Percentiles rank a stretch among this genome's conserved stretches.
Conservation (phyloP, 64 coral and sea anemone species). For the Montipora cactus region DNA sequence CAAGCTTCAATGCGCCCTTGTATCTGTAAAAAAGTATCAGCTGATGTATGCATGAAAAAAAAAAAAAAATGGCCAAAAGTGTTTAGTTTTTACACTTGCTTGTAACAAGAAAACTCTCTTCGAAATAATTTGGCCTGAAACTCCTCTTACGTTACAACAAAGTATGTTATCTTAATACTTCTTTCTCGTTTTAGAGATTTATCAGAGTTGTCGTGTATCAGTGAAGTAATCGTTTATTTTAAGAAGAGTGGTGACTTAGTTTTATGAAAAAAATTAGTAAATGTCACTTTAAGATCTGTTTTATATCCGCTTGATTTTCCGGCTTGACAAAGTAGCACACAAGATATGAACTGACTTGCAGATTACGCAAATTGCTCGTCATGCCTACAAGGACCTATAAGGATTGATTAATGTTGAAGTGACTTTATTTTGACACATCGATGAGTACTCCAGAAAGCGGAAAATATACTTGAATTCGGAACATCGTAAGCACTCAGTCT, state of each 20-base stretch:
- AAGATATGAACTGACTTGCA: background rate
- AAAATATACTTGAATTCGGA: background rate
- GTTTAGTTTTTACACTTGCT: background rate
- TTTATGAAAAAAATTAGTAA: constrained; percentile 27
- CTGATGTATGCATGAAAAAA: background rate
- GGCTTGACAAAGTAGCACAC: background rate
- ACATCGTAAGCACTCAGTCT: background rate
- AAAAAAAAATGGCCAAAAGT: background rate
- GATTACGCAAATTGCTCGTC: no score
- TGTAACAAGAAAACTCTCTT: background rate
- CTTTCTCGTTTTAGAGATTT: background rate
- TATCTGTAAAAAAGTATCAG: background rate
- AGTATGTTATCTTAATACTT: constrained; percentile 26
- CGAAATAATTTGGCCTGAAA: background rate
- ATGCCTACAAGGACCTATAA: background rate
- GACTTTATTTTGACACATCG: background rate
- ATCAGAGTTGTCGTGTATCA: constrained; percentile 30
- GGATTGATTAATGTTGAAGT: background rate
- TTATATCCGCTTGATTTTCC: constrained; percentile 13
- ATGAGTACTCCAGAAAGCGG: background rate
- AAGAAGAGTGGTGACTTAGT: background rate
- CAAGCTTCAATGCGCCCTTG: background rate
- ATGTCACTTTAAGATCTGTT: constrained; percentile 13
- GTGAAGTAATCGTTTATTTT: constrained; percentile 19
- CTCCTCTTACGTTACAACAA: constrained; percentile 6